Evolutionary conservation across 2,797 vertebrate genomes (phyloP).

Genomic region (Tragopan temminckii): DNA sequence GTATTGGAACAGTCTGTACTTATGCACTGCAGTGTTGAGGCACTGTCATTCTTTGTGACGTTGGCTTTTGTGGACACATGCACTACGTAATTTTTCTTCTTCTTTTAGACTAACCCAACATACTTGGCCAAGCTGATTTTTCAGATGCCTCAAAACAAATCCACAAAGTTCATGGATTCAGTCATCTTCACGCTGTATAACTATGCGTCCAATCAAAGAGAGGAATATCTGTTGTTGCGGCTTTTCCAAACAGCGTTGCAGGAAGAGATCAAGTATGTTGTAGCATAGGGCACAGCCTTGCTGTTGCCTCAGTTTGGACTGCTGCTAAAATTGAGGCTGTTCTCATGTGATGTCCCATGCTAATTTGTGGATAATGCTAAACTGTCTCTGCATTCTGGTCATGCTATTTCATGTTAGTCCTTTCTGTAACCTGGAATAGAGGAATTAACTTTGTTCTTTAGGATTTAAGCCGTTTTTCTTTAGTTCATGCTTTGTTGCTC

Average conservation of each 20-base stretch:
- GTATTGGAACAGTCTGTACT: background rate
- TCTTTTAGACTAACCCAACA: constrained; percentile 92
- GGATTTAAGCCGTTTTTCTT: background rate
- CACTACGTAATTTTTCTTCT: constrained; percentile 26
- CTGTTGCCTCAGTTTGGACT: background rate
- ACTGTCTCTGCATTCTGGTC: background rate
- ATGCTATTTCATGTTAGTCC: background rate
- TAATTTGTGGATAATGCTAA: background rate
- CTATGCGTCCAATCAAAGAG: constrained; percentile 97
- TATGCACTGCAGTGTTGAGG: background rate
- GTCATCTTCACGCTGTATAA: constrained; percentile 99
- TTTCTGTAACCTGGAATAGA: background rate
- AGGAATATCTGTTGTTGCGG: constrained; percentile 94
- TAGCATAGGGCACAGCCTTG: background rate
- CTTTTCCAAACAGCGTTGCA: constrained; percentile 97
- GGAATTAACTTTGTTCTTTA: background rate
- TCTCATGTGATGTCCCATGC: background rate
- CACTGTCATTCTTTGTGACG: background rate
- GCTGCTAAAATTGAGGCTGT: background rate
- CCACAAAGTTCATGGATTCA: constrained; percentile 99
- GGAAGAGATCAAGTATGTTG: constrained; percentile 95
- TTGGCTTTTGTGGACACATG: background rate
- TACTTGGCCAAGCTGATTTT: constrained; percentile 99
- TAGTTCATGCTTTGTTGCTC: background rate
- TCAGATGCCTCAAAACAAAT: constrained; percentile 99